Percentiles rank a stretch among this genome's conserved stretches.
Conservation (phyloP, 2,888 invertebrate species). For the Cynaeus angustus region DNA sequence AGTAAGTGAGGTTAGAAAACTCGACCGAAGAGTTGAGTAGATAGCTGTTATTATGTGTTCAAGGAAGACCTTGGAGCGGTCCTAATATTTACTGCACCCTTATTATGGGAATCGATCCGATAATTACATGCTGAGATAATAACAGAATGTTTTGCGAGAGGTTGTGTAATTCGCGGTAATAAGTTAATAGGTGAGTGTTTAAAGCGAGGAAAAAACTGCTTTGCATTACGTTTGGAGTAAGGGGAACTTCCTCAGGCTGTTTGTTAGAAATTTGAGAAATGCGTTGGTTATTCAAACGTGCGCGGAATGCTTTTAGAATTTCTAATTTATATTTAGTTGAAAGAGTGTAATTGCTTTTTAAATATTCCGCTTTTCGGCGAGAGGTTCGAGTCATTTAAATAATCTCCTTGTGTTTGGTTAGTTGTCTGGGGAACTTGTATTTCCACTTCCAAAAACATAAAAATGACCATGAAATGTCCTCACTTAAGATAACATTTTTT, state of each 20-base stretch:
- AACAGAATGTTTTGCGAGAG: conserved; percentile 14
- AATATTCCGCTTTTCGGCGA: conserved; percentile 54
- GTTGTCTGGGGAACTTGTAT: conserved; percentile 53
- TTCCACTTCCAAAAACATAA: conserved; percentile 53
- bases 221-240: conserved; percentile 9
- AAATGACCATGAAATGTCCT: conserved; percentile 48
- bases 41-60: conserved; percentile 17
- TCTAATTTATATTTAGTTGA: conserved; percentile 50
- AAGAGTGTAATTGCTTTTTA: conserved; percentile 56
- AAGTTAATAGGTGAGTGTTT: background rate
- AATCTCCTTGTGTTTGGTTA: conserved; percentile 52
- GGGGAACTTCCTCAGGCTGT: too few species aligned
- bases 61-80: conserved; percentile 11
- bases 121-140: conserved; percentile 13
- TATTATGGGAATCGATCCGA: conserved; percentile 23
- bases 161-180: conserved; percentile 13
- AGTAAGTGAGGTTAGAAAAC: conserved; percentile 77
- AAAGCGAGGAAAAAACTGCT: conserved; percentile 5
- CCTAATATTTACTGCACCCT: conserved; percentile 21
- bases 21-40: background rate
- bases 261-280: background rate
- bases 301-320: conserved; percentile 33
- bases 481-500: conserved; percentile 47
- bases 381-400: conserved; percentile 50
- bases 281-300: conserved; percentile 1